A percentile compares a stretch with the other conserved stretches of the same genome.
phyloP scores from a whole-genome alignment of 2,797 vertebrate genomes.

The Cichlasoma orientale region DNA sequence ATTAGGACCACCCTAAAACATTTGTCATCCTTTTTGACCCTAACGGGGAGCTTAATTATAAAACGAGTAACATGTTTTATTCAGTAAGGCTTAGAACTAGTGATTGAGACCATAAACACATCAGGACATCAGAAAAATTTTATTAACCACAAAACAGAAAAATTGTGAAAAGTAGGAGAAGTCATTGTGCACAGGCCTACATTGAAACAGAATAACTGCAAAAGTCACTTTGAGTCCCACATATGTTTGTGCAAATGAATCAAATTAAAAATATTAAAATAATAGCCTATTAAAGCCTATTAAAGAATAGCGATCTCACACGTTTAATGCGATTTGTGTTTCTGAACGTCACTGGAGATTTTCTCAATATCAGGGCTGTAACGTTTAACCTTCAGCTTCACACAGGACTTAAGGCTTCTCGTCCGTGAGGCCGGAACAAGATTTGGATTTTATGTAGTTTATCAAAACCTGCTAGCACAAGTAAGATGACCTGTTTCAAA shows the following conservation, averaged over 20 bases:
- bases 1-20: too few relatives aligned
- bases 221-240: too few relatives aligned
- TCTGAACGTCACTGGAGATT: background rate
- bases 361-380: background rate
- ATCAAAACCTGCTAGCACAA: background rate
- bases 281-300: too few relatives aligned
- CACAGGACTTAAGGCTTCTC: slow-evolving; percentile 18
- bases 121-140: too few relatives aligned
- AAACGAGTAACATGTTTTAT: background rate
- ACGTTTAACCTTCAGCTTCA: slow-evolving; percentile 12
- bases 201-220: too few relatives aligned
- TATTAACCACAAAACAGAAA: too few relatives aligned
- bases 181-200: too few relatives aligned
- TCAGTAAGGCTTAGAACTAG: too few relatives aligned
- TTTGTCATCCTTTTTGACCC: background rate
- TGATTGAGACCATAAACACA: background rate
- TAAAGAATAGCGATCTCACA: too few relatives aligned
- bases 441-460: background rate
- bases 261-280: too few relatives aligned
- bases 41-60: background rate
- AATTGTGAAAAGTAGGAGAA: too few relatives aligned
- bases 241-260: background rate
- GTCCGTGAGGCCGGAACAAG: slow-evolving; percentile 2
- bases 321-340: too few relatives aligned
- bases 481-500: background rate